These are phyloP conservation scores for Drosophila peninsularis DNA, from an alignment of 2,888 invertebrate genomes.

Conservation along the genomic window DNA sequence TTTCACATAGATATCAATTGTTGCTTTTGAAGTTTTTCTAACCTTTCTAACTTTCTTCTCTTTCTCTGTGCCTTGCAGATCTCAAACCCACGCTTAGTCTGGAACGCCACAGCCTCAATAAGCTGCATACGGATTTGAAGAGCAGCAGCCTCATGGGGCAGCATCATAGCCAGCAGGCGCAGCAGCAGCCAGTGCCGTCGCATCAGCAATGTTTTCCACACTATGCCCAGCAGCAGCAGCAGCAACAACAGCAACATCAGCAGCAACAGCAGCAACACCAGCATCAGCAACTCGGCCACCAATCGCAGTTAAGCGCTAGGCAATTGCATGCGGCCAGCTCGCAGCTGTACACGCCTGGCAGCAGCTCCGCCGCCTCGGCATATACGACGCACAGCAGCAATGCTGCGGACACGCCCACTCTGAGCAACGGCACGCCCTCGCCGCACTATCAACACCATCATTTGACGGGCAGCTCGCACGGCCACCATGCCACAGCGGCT, in stretches of 20 bases:
- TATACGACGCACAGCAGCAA: conserved; percentile 68
- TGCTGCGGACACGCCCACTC: conserved; percentile 65
- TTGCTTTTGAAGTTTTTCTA: no score
- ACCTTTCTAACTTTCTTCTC: background rate
- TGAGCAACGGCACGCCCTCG: conserved; percentile 79
- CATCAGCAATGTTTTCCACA: conserved; percentile 67
- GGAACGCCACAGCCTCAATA: conserved; percentile 78
- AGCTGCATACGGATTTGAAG: conserved; percentile 79
- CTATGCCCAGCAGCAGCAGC: conserved; percentile 54
- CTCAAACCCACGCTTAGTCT: conserved; percentile 83
- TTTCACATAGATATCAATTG: no score
- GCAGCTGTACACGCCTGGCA: conserved; percentile 78
- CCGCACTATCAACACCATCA: conserved; percentile 82
- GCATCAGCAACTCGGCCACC: conserved; percentile 43
- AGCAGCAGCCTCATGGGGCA: conserved; percentile 62
- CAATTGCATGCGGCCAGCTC: conserved; percentile 62
- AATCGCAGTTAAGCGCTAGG: conserved; percentile 59
- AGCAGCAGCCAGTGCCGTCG: conserved; percentile 55
- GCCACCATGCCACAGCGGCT: conserved; percentile 71
- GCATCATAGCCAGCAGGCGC: conserved; percentile 68
- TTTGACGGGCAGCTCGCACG: conserved; percentile 66
- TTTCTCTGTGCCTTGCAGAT: conserved; percentile 59
- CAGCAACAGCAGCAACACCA: conserved; percentile 48
- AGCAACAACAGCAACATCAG: conserved; percentile 43
- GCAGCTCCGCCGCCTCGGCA: conserved; percentile 68